Evolutionary conservation across 2,888 invertebrate genomes (phyloP).

Genomic region (Eilema sororculum): DNA sequence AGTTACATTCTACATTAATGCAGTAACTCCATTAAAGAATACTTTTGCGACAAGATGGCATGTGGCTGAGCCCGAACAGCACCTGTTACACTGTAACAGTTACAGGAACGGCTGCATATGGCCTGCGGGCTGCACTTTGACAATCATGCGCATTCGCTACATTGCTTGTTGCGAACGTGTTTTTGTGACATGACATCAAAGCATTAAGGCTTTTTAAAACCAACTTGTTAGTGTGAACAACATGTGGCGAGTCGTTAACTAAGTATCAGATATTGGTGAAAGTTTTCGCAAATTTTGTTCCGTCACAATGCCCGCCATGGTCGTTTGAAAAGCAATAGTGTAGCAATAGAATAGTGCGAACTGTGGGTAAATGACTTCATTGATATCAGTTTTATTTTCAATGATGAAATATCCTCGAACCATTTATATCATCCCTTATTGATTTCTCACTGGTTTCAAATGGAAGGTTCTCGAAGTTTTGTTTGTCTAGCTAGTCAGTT

Average conservation of each 20-base stretch:
- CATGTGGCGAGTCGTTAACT: background rate
- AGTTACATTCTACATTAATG: background rate
- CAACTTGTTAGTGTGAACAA: background rate
- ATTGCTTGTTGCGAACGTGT: background rate
- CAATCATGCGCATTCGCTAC: background rate
- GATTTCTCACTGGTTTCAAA: background rate
- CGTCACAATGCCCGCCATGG: background rate
- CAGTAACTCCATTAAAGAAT: background rate
- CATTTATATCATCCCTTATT: background rate
- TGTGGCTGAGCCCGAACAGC: background rate
- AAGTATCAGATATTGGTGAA: background rate
- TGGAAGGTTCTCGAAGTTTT: background rate
- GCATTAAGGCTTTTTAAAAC: conserved; percentile 5
- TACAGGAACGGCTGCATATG: background rate
- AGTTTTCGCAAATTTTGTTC: background rate
- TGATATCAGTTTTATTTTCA: background rate
- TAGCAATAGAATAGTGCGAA: background rate
- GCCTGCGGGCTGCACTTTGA: background rate
- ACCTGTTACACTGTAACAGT: no score
- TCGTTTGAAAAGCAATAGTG: background rate
- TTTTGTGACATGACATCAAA: background rate
- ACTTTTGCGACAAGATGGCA: background rate
- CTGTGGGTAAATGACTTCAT: no score
- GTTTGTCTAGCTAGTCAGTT: no score
- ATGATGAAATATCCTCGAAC: background rate